phyloP scores from a whole-genome alignment of 2,113 vertebrate genomes.

The Oenanthe melanoleuca region DNA sequence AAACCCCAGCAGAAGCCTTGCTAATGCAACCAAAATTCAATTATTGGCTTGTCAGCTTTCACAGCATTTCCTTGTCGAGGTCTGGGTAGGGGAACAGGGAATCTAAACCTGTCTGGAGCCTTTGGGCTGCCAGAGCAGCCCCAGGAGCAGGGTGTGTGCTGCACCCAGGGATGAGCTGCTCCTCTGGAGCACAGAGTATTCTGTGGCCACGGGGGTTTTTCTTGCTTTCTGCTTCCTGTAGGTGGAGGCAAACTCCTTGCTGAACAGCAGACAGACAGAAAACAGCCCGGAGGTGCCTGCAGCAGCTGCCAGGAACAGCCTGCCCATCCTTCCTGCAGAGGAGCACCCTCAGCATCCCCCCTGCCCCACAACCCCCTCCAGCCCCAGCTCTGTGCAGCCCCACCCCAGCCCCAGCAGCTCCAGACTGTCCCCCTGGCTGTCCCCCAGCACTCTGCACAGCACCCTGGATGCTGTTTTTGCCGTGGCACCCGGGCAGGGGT shows the following conservation, averaged over 20 bases:
- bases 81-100: neutral
- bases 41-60: neutral
- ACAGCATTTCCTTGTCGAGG: fast-evolving
- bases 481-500: fast-evolving
- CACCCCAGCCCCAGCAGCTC: neutral
- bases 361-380: neutral
- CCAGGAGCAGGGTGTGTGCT: fast-evolving
- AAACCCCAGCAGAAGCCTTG: neutral
- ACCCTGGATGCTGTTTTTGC: neutral
- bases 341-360: neutral
- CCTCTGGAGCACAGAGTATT: neutral
- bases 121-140: neutral
- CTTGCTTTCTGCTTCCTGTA: slow-evolving; percentile 72
- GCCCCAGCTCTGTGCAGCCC: neutral
- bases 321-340: neutral
- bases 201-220: neutral
- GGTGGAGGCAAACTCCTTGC: slow-evolving; percentile 80
- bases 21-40: neutral
- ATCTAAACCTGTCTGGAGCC: neutral
- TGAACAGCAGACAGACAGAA: slow-evolving; percentile 14
- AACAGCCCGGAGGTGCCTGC: neutral
- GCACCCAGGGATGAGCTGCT: neutral
- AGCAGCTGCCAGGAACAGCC: neutral
- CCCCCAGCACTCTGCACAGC: neutral
- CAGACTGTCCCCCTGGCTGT: fast-evolving